Percentiles rank a stretch among this genome's conserved stretches.
phyloP scores from a whole-genome alignment of 1,140 invertebrate genomes.

The Drosophila setifemur region DNA sequence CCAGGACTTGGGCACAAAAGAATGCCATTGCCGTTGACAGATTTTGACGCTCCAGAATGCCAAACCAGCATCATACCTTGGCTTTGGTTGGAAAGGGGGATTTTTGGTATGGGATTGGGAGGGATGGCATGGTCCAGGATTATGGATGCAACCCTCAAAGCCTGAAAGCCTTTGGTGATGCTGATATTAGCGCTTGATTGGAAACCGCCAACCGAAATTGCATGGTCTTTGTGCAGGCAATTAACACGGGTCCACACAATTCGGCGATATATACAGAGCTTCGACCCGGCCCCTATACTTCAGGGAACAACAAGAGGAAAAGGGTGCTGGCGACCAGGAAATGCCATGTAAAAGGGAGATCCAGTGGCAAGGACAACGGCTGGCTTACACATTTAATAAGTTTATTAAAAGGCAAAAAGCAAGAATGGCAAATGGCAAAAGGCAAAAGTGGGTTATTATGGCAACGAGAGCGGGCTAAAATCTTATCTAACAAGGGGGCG shows the following conservation, averaged over 20 bases:
- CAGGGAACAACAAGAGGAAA: too few relatives aligned
- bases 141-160: constrained; percentile 46
- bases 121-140: too few relatives aligned
- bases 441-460: constrained; percentile 57
- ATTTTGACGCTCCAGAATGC: constrained; percentile 41
- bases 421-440: constrained; percentile 26
- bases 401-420: constrained; percentile 71
- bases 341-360: constrained; percentile 10
- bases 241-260: constrained; percentile 35
- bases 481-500: constrained; percentile 41
- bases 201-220: constrained; percentile 53
- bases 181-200: constrained; percentile 73
- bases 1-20: constrained; percentile 58
- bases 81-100: neutral
- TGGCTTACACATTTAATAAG: constrained; percentile 79
- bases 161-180: constrained; percentile 3
- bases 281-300: too few relatives aligned
- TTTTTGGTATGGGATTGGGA: too few relatives aligned
- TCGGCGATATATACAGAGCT: too few relatives aligned
- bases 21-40: constrained; percentile 64
- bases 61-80: constrained; percentile 45
- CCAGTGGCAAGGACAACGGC: constrained; percentile 44
- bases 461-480: constrained; percentile 32
- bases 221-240: constrained; percentile 57
- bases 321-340: constrained; percentile 4